These are phyloP conservation scores for Hydrotaea diabolus DNA, from an alignment of 2,888 invertebrate species.

Conservation along the genomic window DNA sequence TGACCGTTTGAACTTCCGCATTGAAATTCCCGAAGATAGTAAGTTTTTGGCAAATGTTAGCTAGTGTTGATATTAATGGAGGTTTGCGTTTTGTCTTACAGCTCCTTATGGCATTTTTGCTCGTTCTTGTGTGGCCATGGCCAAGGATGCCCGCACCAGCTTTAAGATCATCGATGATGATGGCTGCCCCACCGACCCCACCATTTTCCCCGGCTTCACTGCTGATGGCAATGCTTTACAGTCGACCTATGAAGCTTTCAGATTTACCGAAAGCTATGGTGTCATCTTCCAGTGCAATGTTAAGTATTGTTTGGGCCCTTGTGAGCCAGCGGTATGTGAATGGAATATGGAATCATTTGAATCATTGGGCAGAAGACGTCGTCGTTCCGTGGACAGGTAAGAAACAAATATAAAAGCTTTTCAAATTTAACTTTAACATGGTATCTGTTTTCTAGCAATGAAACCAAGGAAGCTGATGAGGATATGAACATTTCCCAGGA, in stretches of 20 bases:
- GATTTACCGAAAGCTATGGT: slow-evolving; percentile 97
- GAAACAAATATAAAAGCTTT: slow-evolving; percentile 54
- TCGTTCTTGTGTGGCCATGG: slow-evolving; percentile 97
- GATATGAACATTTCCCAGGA: slow-evolving; percentile 96
- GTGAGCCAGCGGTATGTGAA: slow-evolving; percentile 95
- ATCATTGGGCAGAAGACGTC: slow-evolving; percentile 90
- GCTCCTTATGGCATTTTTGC: slow-evolving; percentile 98
- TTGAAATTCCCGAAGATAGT: slow-evolving; percentile 98
- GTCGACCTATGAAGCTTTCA: slow-evolving; percentile 95
- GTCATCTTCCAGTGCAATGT: slow-evolving; percentile 99
- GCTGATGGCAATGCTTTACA: slow-evolving; percentile 95
- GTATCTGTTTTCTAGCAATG: slow-evolving; percentile 80
- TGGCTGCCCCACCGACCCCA: slow-evolving; percentile 95
- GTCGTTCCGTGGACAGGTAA: slow-evolving; percentile 85
- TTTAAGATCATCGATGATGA: slow-evolving; percentile 98
- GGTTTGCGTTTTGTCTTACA: slow-evolving; percentile 77
- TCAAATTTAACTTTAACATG: not conserved
- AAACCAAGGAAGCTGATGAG: slow-evolving; percentile 83
- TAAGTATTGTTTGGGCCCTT: slow-evolving; percentile 96
- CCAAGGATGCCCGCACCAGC: slow-evolving; percentile 96
- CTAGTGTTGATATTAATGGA: not conserved
- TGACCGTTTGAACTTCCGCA: slow-evolving; percentile 96
- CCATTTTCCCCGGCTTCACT: slow-evolving; percentile 95
- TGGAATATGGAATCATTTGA: slow-evolving; percentile 94
- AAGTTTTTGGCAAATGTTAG: slow-evolving; percentile 81